Percentiles rank a stretch among this genome's conserved stretches.
Conservation (phyloP, 2,113 vertebrate species). For the Podarcis muralis region DNA sequence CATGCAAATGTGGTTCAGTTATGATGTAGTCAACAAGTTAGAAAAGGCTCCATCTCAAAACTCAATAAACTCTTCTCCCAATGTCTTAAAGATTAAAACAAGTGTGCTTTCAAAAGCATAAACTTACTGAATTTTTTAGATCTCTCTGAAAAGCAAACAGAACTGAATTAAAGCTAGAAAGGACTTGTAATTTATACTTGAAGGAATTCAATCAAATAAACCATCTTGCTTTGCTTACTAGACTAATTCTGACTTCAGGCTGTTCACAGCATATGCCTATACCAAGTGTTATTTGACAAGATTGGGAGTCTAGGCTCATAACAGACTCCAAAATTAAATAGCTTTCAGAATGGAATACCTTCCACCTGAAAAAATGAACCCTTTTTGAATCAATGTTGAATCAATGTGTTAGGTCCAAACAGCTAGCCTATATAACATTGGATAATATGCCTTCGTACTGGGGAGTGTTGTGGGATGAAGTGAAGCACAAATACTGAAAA, state of each 20-base stretch:
- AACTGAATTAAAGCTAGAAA: background rate
- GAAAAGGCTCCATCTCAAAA: background rate
- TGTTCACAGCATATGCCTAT: background rate
- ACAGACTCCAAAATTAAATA: background rate
- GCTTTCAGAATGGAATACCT: background rate
- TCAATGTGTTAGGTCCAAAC: background rate
- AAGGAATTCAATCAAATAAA: background rate
- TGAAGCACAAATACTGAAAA: slow-evolving; percentile 8
- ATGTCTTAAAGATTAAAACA: background rate
- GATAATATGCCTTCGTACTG: background rate
- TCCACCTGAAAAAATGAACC: slow-evolving; percentile 1
- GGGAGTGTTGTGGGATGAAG: background rate
- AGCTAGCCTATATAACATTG: slow-evolving; percentile 12
- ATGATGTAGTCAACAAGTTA: background rate
- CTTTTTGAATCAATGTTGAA: background rate
- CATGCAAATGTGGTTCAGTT: background rate
- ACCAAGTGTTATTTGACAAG: slow-evolving; percentile 9
- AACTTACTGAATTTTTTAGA: background rate
- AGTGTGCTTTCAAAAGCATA: background rate
- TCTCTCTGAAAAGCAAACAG: background rate
- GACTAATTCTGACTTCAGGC: background rate
- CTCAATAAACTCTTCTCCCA: background rate
- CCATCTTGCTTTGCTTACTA: background rate
- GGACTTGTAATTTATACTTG: background rate
- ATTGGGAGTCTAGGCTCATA: background rate